Conservation (phyloP, 2,113 vertebrate genomes). For the Murina feae region DNA sequence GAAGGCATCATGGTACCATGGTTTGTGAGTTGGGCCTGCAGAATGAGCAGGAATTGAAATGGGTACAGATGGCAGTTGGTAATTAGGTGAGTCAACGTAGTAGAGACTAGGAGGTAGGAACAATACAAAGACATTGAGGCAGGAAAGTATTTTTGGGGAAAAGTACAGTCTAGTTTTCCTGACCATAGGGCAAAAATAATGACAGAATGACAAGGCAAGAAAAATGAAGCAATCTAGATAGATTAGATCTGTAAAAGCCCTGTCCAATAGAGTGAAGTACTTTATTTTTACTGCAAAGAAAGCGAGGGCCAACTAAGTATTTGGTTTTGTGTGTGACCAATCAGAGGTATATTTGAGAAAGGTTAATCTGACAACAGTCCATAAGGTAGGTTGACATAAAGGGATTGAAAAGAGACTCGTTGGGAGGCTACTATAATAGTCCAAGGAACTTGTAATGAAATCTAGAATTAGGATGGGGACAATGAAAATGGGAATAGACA, state of each 20-base stretch:
- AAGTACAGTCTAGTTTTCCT: neutral
- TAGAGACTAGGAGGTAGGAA: neutral
- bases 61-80: neutral
- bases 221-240: neutral
- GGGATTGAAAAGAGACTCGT: neutral
- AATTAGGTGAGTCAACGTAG: neutral
- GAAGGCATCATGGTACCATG: neutral
- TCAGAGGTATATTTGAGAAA: neutral
- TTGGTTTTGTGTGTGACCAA: neutral
- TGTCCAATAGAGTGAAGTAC: neutral
- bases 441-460: neutral
- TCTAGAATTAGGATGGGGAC: neutral
- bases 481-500: neutral
- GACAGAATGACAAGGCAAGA: neutral
- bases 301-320: neutral
- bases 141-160: neutral
- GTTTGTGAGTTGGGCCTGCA: neutral
- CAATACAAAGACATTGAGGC: neutral
- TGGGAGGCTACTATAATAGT: neutral
- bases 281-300: constrained; percentile 22
- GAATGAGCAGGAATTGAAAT: neutral
- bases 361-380: constrained; percentile 1
- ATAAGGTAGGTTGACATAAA: neutral
- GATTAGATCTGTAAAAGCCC: neutral
- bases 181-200: neutral